Percentiles rank a stretch among this genome's conserved stretches.
phyloP scores from a whole-genome alignment of 2,113 vertebrate species.

The Kryptolebias marmoratus region DNA sequence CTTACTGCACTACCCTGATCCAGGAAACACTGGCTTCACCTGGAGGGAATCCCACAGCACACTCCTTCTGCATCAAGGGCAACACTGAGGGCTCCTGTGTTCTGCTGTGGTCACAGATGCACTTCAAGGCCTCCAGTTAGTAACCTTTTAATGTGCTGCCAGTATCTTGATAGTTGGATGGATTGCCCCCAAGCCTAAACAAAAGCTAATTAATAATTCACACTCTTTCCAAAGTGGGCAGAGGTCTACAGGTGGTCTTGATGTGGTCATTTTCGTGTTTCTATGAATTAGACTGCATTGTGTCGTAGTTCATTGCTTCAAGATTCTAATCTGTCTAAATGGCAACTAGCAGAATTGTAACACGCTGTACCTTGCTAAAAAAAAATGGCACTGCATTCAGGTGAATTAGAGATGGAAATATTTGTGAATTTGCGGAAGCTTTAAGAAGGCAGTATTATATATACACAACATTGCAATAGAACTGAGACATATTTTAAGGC shows the following conservation, averaged over 20 bases:
- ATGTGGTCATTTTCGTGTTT: neutral
- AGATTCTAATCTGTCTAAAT: neutral
- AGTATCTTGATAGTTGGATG: neutral
- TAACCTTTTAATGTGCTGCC: neutral
- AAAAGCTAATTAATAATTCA: neutral
- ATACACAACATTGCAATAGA: no score
- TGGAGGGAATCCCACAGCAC: neutral
- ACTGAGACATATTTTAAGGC: no score
- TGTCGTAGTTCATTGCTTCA: neutral
- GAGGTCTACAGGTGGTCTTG: neutral
- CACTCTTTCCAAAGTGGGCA: neutral
- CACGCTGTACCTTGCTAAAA: no score
- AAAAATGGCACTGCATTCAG: no score
- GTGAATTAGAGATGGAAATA: no score
- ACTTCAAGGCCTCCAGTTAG: neutral
- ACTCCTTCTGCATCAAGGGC: neutral
- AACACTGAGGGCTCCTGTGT: neutral
- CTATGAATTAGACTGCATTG: neutral
- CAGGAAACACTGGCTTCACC: constrained; percentile 1
- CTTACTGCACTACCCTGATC: neutral
- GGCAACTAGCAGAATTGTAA: neutral
- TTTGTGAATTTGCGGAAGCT: no score
- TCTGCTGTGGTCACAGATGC: neutral
- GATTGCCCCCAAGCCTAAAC: neutral
- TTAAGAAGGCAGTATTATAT: no score